Base-by-base conservation (phyloP, 1,140 invertebrate genomes). In the Diabrotica undecimpunctata region DNA sequence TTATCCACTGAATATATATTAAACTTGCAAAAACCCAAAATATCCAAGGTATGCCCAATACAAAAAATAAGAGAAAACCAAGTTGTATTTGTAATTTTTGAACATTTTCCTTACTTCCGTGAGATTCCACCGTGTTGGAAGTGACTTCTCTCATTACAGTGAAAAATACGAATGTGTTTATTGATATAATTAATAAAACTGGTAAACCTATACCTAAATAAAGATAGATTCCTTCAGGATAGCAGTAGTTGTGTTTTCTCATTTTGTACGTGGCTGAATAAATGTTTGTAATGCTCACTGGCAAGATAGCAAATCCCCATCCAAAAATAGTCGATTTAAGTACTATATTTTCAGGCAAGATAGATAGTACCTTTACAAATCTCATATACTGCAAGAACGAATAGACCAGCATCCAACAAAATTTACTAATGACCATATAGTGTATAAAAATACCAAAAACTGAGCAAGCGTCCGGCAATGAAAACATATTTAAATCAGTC, bases 391-490 rank as follows among this genome's bases (percentile, higher is more conserved):
- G 86, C 51, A 86, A 75, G 54, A 83, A 74, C n/a, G 85, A 86
- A 12, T 85, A 83, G 55, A 87, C 80, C 41, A 87, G 72, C 86
- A 87, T 87, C 86, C 86, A 88, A 72, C 80, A 80, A 74, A 88
- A 88, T 67, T 85, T 82, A 11, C 84, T 78, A 41, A 87, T 70
- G 35, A 87, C 79, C 5, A 84, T 80, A 72, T 87, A 88, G 69
- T 88, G 86, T 52, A 87, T 67, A 36, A 83, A 50, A 11, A 81
- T 82, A 6, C 86, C 86, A 13, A 86, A 66, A 25, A 78, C 67
- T 84, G 86, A 0, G 65, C 68, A 56, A 46, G 8, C n/a, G 63
- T 66, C 35, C 61, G 72, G 35, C 67, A 72, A 7, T 69, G 12
- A 0, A 64, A 1, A 66, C 61, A 51, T 77, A 66, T 66, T 82